Evolutionary conservation across 2,113 vertebrate genomes (phyloP).

Genomic region (Ondatra zibethicus): DNA sequence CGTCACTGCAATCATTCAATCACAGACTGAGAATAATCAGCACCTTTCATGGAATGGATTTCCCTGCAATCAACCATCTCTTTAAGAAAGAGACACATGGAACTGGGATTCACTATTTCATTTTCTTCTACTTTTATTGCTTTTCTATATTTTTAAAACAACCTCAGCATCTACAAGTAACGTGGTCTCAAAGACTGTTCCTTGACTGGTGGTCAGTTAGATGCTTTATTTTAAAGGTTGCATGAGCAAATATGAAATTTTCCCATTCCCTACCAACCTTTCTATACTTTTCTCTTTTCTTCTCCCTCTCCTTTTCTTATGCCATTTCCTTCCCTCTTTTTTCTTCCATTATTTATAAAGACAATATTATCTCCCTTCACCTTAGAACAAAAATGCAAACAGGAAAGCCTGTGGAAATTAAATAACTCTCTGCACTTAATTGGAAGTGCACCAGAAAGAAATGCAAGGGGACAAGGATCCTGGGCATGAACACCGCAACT

Average conservation of each 20-base stretch:
- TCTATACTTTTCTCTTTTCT: not conserved
- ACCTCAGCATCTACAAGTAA: not conserved
- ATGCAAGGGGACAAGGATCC: not conserved
- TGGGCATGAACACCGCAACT: not conserved
- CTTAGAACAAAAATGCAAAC: not conserved
- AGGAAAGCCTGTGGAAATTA: not conserved
- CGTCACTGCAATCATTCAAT: not conserved
- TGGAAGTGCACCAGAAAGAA: not conserved
- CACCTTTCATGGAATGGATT: not conserved
- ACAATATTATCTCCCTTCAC: not conserved
- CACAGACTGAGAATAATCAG: not conserved
- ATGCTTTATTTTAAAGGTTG: not conserved
- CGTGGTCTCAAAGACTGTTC: not conserved
- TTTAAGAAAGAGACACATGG: not conserved
- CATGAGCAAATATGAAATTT: not conserved
- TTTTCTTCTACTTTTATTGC: not conserved
- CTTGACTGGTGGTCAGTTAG: not conserved
- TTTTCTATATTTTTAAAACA: not conserved
- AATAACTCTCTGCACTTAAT: not conserved
- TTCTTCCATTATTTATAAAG: not conserved
- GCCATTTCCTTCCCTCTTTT: not conserved
- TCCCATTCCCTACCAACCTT: not conserved
- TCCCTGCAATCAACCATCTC: not conserved
- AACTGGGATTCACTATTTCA: not conserved
- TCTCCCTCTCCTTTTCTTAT: not conserved